These are phyloP conservation scores for Xenus cinereus DNA, from an alignment of 2,113 vertebrate genomes.

Conservation along the genomic window DNA sequence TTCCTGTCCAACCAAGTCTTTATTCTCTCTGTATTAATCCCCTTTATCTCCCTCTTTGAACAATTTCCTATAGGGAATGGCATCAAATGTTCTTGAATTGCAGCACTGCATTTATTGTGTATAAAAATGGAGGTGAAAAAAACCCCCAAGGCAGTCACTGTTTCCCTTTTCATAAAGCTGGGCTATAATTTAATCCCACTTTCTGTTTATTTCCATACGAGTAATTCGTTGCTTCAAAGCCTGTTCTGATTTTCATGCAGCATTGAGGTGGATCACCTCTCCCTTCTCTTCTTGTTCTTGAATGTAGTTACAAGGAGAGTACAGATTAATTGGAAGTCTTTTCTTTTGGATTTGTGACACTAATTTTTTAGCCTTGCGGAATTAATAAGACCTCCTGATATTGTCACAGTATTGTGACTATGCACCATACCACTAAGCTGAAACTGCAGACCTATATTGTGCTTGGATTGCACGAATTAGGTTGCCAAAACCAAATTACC, in stretches of 20 bases:
- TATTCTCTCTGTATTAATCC: neutral
- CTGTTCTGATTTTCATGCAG: rapidly evolving
- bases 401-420: too few relatives aligned
- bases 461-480: neutral
- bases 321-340: neutral
- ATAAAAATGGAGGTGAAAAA: neutral
- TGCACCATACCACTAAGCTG: too few relatives aligned
- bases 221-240: neutral
- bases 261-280: neutral
- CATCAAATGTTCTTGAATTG: neutral
- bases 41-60: neutral
- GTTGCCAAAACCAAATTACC: neutral
- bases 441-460: neutral
- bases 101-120: neutral
- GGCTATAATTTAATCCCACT: neutral
- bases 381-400: neutral
- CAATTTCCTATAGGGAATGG: neutral
- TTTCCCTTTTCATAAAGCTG: neutral
- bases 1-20: neutral
- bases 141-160: neutral
- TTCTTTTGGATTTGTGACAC: neutral
- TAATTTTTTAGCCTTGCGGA: neutral
- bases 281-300: neutral
- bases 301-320: neutral
- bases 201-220: neutral